Evolutionary conservation across 1,140 invertebrate genomes (phyloP).

Genomic region (Drosophila bifasciata): DNA sequence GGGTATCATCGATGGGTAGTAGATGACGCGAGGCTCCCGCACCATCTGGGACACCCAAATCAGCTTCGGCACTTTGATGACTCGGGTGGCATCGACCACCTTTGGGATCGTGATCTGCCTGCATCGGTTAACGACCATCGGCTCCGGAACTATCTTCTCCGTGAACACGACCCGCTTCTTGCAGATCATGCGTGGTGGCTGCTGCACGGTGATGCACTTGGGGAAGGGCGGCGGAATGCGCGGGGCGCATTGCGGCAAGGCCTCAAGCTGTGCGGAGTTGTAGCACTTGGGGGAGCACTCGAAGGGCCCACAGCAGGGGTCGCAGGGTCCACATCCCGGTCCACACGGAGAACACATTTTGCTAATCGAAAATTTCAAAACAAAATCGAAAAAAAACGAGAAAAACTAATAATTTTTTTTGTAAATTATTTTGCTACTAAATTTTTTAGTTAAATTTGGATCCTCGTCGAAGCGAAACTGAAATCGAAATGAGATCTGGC

Average conservation of each 20-base stretch:
- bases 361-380: slow-evolving; percentile 1
- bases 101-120: slow-evolving; percentile 77
- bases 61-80: slow-evolving; percentile 75
- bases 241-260: slow-evolving; percentile 76
- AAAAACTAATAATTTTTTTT: slow-evolving; percentile 25
- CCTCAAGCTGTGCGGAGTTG: slow-evolving; percentile 68
- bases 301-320: slow-evolving; percentile 77
- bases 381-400: slow-evolving; percentile 13
- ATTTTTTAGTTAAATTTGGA: slow-evolving; percentile 48
- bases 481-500: slow-evolving; percentile 11
- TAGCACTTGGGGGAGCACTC: slow-evolving; percentile 80
- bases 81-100: slow-evolving; percentile 72
- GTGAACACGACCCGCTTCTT: slow-evolving; percentile 77
- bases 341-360: slow-evolving; percentile 69
- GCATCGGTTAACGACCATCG: slow-evolving; percentile 77
- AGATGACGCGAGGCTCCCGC: slow-evolving; percentile 73
- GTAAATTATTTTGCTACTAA: neutral
- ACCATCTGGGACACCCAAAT: slow-evolving; percentile 81
- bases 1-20: slow-evolving; percentile 78
- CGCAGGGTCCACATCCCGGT: slow-evolving; percentile 68
- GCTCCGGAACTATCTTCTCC: slow-evolving; percentile 74
- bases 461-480: slow-evolving; percentile 45
- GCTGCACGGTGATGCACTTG: slow-evolving; percentile 77
- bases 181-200: slow-evolving; percentile 76
- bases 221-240: slow-evolving; percentile 74